Conservation (phyloP, 2,888 invertebrate species). For the Pelosia muscerda region DNA sequence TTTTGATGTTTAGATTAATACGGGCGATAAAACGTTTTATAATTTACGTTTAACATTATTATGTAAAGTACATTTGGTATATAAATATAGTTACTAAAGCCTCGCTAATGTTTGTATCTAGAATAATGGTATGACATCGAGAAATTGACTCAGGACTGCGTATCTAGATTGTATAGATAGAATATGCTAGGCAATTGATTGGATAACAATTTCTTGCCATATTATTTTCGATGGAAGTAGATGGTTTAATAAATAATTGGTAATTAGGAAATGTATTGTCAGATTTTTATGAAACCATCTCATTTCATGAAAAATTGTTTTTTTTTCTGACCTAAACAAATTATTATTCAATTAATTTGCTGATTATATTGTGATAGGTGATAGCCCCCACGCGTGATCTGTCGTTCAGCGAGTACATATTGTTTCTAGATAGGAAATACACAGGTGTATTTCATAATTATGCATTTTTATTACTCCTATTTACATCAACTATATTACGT, state of each 20-base stretch:
- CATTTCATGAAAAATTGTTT: constrained; percentile 5
- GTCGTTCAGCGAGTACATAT: constrained; percentile 24
- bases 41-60: constrained; percentile 25
- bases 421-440: constrained; percentile 37
- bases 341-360: constrained; percentile 28
- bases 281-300: background rate
- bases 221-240: background rate
- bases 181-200: background rate
- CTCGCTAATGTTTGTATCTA: constrained; percentile 27
- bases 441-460: constrained; percentile 34
- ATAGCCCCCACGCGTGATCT: constrained; percentile 19
- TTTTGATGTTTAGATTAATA: constrained; percentile 23
- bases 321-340: background rate
- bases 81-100: constrained; percentile 25
- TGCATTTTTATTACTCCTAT: constrained; percentile 34
- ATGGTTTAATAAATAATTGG: background rate
- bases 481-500: background rate
- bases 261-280: background rate
- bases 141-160: constrained; percentile 23
- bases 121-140: constrained; percentile 17
- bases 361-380: constrained; percentile 35
- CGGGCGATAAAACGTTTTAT: constrained; percentile 21
- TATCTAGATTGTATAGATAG: constrained; percentile 17
- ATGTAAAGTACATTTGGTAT: constrained; percentile 26
- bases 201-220: background rate